Conservation (phyloP, 2,797 vertebrate species). For the Ambastaia sidthimunki region DNA sequence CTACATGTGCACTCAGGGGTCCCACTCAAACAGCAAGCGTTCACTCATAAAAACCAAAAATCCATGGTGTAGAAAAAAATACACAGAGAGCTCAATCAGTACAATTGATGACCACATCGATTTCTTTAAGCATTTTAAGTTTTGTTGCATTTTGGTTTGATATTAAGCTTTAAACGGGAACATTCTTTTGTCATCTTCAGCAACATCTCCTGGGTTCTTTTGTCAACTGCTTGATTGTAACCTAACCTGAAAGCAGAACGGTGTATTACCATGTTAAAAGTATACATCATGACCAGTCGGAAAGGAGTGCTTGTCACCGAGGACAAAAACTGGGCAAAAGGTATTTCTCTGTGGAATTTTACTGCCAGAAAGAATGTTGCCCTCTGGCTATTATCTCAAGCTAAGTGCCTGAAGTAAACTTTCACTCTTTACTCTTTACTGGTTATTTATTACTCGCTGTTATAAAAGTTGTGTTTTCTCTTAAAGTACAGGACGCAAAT, state of each 20-base stretch:
- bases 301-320: not conserved
- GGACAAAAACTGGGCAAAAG: not conserved
- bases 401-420: not conserved
- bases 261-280: not conserved
- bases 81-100: not conserved
- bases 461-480: not conserved
- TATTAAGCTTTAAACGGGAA: not conserved
- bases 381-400: not conserved
- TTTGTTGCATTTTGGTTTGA: not conserved
- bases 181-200: not conserved
- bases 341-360: slow-evolving; percentile 10
- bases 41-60: slow-evolving; percentile 28
- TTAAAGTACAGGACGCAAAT: too few relatives aligned
- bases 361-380: slow-evolving; percentile 26
- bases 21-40: slow-evolving; percentile 25
- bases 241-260: not conserved
- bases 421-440: not conserved
- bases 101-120: not conserved
- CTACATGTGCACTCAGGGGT: slow-evolving; percentile 50
- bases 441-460: not conserved
- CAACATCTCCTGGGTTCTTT: not conserved
- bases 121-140: not conserved
- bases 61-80: slow-evolving; percentile 6
- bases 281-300: not conserved
- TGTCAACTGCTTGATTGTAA: slow-evolving; percentile 1